phyloP scores from a whole-genome alignment of 2,797 vertebrate species.

The Enteromius treurensis region DNA sequence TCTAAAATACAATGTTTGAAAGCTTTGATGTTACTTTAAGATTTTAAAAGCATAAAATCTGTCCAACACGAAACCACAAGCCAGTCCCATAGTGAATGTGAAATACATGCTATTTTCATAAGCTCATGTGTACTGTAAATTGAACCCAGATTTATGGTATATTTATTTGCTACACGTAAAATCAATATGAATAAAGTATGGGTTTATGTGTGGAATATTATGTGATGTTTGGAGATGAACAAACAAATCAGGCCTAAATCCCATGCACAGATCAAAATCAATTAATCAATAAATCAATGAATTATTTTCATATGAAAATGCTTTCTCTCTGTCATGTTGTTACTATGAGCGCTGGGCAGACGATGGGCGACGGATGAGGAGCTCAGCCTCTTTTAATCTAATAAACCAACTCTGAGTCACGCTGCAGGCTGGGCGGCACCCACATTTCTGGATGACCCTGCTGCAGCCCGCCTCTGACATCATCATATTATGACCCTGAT shows the following conservation, averaged over 20 bases:
- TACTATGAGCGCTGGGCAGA: slow-evolving; percentile 5
- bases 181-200: background rate
- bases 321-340: slow-evolving; percentile 8
- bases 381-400: slow-evolving; percentile 35
- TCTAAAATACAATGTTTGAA: background rate
- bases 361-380: slow-evolving; percentile 28
- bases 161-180: background rate
- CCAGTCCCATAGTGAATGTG: background rate
- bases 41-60: background rate
- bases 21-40: background rate
- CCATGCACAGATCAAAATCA: background rate
- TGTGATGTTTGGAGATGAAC: background rate
- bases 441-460: slow-evolving; percentile 41
- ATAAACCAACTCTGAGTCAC: slow-evolving; percentile 44
- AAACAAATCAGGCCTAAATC: background rate
- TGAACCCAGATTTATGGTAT: background rate
- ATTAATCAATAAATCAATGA: background rate
- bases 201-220: background rate
- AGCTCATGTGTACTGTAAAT: background rate
- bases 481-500: slow-evolving; percentile 24
- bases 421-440: slow-evolving; percentile 44
- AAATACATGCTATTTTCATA: background rate
- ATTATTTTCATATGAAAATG: background rate
- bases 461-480: slow-evolving; percentile 34
- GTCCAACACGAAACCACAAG: background rate